These are phyloP conservation scores for Stichodactyla mertensii DNA, from an alignment of 64 coral and sea anemone species.

Conservation along the genomic window DNA sequence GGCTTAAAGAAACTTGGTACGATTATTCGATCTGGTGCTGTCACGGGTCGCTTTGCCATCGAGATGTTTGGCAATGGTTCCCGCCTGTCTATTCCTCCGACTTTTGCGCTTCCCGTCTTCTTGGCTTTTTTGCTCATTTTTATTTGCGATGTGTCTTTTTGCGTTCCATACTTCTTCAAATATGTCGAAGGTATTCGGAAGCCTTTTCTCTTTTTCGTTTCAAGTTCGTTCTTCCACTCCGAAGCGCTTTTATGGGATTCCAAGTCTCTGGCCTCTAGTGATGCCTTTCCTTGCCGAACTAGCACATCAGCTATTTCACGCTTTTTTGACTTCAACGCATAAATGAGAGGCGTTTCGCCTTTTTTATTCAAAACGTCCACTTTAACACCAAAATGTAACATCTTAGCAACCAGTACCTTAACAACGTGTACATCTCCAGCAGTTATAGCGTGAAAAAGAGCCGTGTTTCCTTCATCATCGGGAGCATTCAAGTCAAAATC, in stretches of 20 bases:
- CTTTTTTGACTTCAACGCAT: conserved; percentile 62
- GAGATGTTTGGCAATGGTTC: neutral
- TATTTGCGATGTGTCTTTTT: neutral
- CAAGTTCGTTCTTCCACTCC: conserved; percentile 50
- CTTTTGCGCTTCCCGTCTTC: neutral
- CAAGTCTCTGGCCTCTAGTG: conserved; percentile 45
- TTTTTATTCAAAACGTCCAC: conserved; percentile 61
- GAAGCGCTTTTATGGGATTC: conserved; percentile 53
- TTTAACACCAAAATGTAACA: conserved; percentile 49
- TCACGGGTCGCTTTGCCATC: neutral
- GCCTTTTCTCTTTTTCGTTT: neutral
- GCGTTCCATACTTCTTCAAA: neutral
- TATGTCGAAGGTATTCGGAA: neutral
- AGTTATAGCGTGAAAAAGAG: conserved; percentile 67
- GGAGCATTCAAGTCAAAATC: conserved; percentile 74
- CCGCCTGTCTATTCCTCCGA: neutral
- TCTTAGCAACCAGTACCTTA: conserved; percentile 60
- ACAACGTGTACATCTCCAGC: conserved; percentile 66
- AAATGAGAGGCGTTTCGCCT: conserved; percentile 72
- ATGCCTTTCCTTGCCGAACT: conserved; percentile 62
- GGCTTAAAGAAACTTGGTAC: conserved; percentile 20
- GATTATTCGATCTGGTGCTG: conserved; percentile 22
- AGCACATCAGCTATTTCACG: conserved; percentile 49
- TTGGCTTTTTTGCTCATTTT: neutral
- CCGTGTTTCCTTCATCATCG: conserved; percentile 64